Percentiles rank a stretch among this genome's conserved stretches.
Conservation (phyloP, 2,797 vertebrate genomes). For the Coregonus ussuriensis region DNA sequence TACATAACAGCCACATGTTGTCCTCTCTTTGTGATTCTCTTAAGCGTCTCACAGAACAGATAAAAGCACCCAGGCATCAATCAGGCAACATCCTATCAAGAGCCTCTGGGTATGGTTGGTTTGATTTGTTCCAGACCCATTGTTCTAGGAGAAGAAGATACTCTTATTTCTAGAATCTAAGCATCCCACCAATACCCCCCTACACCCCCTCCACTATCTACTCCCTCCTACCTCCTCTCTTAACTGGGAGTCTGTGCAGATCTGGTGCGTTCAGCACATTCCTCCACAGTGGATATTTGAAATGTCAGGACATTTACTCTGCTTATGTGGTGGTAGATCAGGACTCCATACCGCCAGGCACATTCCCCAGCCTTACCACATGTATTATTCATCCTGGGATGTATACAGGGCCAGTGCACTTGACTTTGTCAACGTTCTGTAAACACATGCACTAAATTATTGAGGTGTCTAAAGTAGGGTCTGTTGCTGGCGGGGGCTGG, state of each 20-base stretch:
- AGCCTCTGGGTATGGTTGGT: constrained; percentile 37
- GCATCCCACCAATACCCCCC: constrained; percentile 24
- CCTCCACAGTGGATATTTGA: constrained; percentile 70
- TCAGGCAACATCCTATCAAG: constrained; percentile 29
- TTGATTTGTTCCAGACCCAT: constrained; percentile 48
- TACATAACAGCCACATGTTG: constrained; percentile 48
- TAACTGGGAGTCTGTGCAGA: constrained; percentile 53
- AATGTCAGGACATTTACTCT: constrained; percentile 78
- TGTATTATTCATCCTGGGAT: constrained; percentile 72
- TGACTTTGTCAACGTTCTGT: constrained; percentile 73
- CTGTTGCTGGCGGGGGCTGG: constrained; percentile 42
- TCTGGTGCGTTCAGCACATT: constrained; percentile 74
- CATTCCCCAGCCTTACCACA: constrained; percentile 48
- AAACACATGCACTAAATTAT: constrained; percentile 79
- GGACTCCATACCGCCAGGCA: constrained; percentile 62
- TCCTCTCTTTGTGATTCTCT: constrained; percentile 40
- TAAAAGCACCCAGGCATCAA: constrained; percentile 45
- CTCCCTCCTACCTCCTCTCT: constrained; percentile 21
- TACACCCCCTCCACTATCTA: background rate
- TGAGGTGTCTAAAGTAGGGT: constrained; percentile 64
- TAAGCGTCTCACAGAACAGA: constrained; percentile 48
- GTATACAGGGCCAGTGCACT: constrained; percentile 64
- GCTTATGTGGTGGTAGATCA: constrained; percentile 67
- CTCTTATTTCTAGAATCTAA: constrained; percentile 53
- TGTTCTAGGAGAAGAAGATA: constrained; percentile 40